Evolutionary conservation across 2,797 vertebrate species (phyloP), one percentile per base, ranked within the genome.

Genomic region (Echiichthys vipera): DNA sequence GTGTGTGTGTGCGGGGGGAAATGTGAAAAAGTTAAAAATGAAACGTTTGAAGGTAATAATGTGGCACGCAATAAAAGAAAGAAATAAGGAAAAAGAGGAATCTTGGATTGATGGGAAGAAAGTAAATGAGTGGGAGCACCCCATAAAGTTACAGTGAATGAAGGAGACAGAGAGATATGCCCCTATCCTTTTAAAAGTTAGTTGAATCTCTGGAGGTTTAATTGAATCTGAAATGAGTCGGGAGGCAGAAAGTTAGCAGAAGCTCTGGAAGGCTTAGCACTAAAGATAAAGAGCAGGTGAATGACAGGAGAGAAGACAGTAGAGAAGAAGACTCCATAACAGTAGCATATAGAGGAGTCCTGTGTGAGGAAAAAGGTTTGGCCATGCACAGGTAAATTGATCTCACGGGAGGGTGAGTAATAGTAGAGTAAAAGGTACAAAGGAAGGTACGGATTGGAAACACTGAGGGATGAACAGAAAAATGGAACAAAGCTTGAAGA

Each of bases 141-240:
- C 68, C 65, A 74, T 74, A 83, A 90, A 88, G 91, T 86, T 86
- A 76, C 58, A 24, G 81, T 72, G 78, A 90, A 90, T 88, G 81
- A 92, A 91, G 88, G 88, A 84, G 86, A 90, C 82, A 71, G 66
- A 59, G 76, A 84, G 85, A 91, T 91, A 85, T 90, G 83, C 89
- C 83, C 83, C 85, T 69, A 77, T 90, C 84, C 81, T 90, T 92
- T 91, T 80, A 90, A 89, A 93, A 94, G 91, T 92, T 92, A 91
- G 86, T 93, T 89, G 86, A 93, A 86, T 92, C 92, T 93, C 92
- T 49, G 54, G 92, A 93, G 93, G 85, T 89, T 93, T 92, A 89
- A 93, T 93, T 92, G 92, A 93, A 93, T 93, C 84, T 84, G 78
- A 91, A 93, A 91, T 84, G 73, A 92, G 91, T 85, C 63, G 74